Evolutionary conservation across 1,140 invertebrate genomes (phyloP), one percentile per base, ranked within the genome.

Genomic region (Drosophila sp.): DNA sequence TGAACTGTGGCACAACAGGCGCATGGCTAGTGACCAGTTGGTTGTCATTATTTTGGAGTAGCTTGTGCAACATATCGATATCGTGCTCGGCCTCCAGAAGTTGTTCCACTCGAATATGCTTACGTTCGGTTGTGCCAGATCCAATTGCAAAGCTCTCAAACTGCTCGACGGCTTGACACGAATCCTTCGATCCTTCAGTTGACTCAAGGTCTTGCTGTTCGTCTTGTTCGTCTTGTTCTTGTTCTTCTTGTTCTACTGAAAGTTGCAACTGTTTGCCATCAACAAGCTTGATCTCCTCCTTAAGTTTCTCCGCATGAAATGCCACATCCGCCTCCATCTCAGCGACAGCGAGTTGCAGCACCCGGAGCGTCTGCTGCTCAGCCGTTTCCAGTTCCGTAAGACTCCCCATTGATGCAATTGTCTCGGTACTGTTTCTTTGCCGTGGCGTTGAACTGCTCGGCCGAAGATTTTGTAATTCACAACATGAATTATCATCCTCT

Each of bases 291-390:
- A 74, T 36, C 14, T 77, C 51, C 21, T 63, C 7, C 2, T 71
- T 58, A 1, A 69, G 45, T 16, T 38, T 40, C 8, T 43, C 43
- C 4, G 57, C 59, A 18, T 77, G 61, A 7, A 75, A 2, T 1
- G 48, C 71, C 14, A 86, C 48, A 27, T 86, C 78, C 5, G 58
- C 82, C 51, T 87, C 83, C 82, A 87, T 87, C 69, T 89, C 83
- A 21, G 83, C 82, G 6, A 87, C 83, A 2, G 80, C 79, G 2
- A 67, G 83, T 48, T 89, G 83, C 13, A 87, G 64, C 21, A 76
- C 83, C 5, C 43, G 51, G 0, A 87, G 67, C 2, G 83, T 79
- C 21, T 82, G 46, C 21, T 62, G 34, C 41, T 87, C 83, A 5
- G 56, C 78, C 16, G 2, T 18, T 2, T 63, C 54, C 2, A 81